phyloP scores from a whole-genome alignment of 2,888 invertebrate genomes.

The Rhagophthalmus giganteus region DNA sequence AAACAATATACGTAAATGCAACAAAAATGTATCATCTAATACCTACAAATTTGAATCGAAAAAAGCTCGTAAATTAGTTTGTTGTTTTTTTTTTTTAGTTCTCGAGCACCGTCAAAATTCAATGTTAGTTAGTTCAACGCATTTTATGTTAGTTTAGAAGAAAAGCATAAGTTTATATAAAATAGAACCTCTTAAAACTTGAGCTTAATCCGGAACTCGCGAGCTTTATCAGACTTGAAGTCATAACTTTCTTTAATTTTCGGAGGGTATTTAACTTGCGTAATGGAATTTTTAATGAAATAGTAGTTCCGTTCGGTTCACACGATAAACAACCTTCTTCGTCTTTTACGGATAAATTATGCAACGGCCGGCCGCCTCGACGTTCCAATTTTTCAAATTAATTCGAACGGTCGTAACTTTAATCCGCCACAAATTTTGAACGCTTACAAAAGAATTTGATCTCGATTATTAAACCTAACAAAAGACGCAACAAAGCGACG shows the following conservation, averaged over 20 bases:
- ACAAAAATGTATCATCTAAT: neutral
- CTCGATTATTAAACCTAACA: conserved; percentile 18
- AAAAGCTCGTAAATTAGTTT: conserved; percentile 17
- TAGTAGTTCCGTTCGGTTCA: conserved; percentile 11
- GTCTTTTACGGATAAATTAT: too few relatives aligned
- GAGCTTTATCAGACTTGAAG: conserved; percentile 12
- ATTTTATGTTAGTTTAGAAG: conserved; percentile 16
- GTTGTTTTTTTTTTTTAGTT: too few relatives aligned
- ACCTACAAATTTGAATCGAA: neutral
- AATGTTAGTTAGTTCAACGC: conserved; percentile 16
- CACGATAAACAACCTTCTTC: conserved; percentile 9
- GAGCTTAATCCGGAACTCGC: conserved; percentile 15
- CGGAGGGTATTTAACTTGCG: conserved; percentile 13
- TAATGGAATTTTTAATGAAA: conserved; percentile 31
- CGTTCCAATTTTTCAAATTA: conserved; percentile 8
- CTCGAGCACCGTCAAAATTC: conserved; percentile 3
- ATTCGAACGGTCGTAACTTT: too few relatives aligned
- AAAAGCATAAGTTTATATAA: conserved; percentile 23
- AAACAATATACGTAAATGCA: conserved; percentile 1
- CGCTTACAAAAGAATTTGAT: conserved; percentile 17
- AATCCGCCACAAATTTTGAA: conserved; percentile 14
- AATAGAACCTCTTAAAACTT: conserved; percentile 19
- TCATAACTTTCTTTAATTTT: conserved; percentile 26
- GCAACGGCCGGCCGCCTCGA: conserved; percentile 7
- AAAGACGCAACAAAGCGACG: conserved; percentile 5